Conservation (phyloP, 2,113 vertebrate species). For the Tachuris rubrigastra region DNA sequence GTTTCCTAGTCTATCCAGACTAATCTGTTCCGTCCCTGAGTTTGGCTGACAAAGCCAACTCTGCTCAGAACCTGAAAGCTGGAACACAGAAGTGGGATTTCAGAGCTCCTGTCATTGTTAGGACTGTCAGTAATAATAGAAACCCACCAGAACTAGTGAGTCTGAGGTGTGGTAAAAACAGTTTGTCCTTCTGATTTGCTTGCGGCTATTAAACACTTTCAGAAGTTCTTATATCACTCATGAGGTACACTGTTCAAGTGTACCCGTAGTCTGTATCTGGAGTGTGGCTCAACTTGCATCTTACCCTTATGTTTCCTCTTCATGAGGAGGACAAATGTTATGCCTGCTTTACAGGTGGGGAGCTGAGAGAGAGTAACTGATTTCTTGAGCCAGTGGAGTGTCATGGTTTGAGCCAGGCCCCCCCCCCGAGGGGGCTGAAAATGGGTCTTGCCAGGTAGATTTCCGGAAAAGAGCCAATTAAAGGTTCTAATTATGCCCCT, state of each 20-base stretch:
- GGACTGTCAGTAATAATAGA: not conserved
- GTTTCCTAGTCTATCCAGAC: not conserved
- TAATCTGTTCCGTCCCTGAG: not conserved
- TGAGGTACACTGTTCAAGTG: not conserved
- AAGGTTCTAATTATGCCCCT: no score
- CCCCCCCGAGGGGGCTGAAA: no score
- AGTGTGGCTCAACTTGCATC: not conserved
- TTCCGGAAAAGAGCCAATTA: no score
- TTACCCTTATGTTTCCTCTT: not conserved
- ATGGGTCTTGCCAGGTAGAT: no score
- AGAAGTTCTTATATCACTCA: not conserved
- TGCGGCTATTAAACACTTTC: not conserved
- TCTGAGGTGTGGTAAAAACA: not conserved
- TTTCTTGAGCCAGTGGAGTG: not conserved
- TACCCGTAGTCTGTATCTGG: not conserved
- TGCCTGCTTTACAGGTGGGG: not conserved
- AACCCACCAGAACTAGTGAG: not conserved
- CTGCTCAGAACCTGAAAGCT: not conserved
- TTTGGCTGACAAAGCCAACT: not conserved
- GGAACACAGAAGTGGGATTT: not conserved
- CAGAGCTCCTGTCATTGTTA: not conserved
- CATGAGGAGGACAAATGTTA: not conserved
- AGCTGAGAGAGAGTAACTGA: not conserved
- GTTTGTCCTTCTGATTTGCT: not conserved
- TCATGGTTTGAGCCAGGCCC: no score